phyloP scores from a whole-genome alignment of 2,797 vertebrate genomes.

The Amblyraja radiata region DNA sequence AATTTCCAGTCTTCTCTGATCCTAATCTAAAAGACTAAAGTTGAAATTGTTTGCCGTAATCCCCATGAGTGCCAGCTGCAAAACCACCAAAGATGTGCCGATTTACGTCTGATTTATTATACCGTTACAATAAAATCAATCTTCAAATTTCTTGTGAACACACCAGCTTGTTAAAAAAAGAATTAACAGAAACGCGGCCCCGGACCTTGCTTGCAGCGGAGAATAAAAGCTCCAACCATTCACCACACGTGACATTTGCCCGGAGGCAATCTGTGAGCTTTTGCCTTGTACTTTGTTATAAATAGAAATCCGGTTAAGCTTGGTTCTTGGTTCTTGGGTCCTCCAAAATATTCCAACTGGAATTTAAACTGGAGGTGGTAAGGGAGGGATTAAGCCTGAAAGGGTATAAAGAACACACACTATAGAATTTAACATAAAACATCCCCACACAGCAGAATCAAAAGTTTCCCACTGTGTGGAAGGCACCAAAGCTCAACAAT shows the following conservation, averaged over 20 bases:
- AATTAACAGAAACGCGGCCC: not conserved
- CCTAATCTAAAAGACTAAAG: constrained; percentile 35
- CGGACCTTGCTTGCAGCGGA: not conserved
- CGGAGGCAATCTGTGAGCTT: not conserved
- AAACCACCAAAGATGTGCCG: not conserved
- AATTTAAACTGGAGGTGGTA: too few relatives aligned
- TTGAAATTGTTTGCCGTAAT: not conserved
- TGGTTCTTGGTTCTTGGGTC: too few relatives aligned
- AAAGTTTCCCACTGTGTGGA: too few relatives aligned
- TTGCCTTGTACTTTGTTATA: not conserved
- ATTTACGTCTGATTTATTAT: not conserved
- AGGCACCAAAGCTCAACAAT: too few relatives aligned
- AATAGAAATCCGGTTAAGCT: not conserved
- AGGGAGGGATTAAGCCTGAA: too few relatives aligned
- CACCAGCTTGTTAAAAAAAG: not conserved
- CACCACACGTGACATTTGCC: not conserved
- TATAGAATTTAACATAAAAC: too few relatives aligned
- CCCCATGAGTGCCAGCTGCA: constrained; percentile 25
- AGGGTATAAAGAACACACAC: too few relatives aligned
- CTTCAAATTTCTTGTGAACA: not conserved
- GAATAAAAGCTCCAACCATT: not conserved
- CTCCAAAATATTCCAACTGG: too few relatives aligned
- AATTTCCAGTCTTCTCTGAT: constrained; percentile 33
- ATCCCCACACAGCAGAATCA: too few relatives aligned
- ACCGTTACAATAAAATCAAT: not conserved